Evolutionary conservation across 1,140 invertebrate species (phyloP).

Genomic region (Calliopsis andreniformis): DNA sequence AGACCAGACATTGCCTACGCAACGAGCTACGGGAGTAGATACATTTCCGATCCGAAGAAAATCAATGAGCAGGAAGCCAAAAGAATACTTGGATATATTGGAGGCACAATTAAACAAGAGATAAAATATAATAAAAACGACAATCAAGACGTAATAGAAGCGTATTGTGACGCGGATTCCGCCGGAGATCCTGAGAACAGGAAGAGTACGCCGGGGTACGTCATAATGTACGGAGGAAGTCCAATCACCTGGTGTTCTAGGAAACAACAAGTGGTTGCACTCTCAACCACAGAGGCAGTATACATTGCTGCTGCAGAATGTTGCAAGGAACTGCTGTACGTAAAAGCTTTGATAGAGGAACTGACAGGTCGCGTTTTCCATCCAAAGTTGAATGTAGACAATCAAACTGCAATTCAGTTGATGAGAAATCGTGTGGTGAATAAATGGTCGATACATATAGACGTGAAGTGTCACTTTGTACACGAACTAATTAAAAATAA

Average conservation of each 20-base stretch:
- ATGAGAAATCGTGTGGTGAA: background rate
- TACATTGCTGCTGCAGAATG: background rate
- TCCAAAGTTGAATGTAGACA: slow-evolving; percentile 6
- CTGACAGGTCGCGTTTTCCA: background rate
- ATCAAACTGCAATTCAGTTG: background rate
- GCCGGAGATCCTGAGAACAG: background rate
- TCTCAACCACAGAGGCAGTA: slow-evolving; percentile 13
- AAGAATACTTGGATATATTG: slow-evolving; percentile 5
- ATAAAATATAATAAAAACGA: background rate
- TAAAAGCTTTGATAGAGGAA: background rate
- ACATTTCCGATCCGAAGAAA: background rate
- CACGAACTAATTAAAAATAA: background rate
- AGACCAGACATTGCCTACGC: slow-evolving; percentile 8
- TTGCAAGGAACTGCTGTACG: background rate
- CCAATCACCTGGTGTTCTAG: background rate
- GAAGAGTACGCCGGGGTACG: slow-evolving; percentile 6
- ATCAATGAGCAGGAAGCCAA: background rate
- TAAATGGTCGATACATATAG: slow-evolving; percentile 22
- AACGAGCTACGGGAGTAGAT: background rate
- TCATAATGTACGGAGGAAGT: background rate
- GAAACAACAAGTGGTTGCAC: background rate
- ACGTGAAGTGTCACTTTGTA: slow-evolving; percentile 2
- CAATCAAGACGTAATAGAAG: background rate
- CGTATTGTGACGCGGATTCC: background rate
- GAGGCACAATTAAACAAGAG: background rate